Percentiles rank a stretch among this genome's conserved stretches.
phyloP scores from a whole-genome alignment of 2,113 vertebrate species.

The Sander lucioperca region DNA sequence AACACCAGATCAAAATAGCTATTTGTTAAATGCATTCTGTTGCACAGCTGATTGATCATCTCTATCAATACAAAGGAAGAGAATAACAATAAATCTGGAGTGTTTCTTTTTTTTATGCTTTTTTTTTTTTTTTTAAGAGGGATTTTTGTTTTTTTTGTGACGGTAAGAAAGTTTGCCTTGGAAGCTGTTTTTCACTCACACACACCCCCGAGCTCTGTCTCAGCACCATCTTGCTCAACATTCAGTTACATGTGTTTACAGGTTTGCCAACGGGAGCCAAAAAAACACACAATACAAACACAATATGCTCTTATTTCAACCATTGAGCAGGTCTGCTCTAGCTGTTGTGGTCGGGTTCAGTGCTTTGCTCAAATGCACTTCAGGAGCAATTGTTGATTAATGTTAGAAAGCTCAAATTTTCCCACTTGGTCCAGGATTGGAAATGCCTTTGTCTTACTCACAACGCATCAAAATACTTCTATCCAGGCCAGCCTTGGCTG shows the following conservation, averaged over 20 bases:
- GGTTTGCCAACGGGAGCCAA: neutral
- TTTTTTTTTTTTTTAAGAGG: neutral
- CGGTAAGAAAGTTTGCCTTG: neutral
- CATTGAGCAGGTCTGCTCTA: neutral
- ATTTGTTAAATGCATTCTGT: too few relatives aligned
- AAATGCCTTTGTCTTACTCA: neutral
- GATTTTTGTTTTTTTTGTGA: neutral
- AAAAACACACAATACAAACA: neutral
- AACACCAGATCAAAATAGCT: neutral
- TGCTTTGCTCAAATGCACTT: slow-evolving; percentile 13
- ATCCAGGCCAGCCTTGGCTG: neutral
- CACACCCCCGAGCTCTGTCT: slow-evolving; percentile 9
- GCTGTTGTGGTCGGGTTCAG: slow-evolving; percentile 14
- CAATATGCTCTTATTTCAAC: slow-evolving; percentile 16
- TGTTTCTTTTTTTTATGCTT: too few relatives aligned
- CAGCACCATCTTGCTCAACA: neutral
- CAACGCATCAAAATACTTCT: slow-evolving; percentile 1
- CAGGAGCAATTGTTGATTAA: slow-evolving; percentile 22
- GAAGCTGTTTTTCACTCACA: slow-evolving; percentile 25
- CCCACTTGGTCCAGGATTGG: slow-evolving; percentile 5
- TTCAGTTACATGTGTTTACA: slow-evolving; percentile 34
- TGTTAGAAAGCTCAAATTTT: slow-evolving; percentile 26
- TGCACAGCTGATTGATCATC: slow-evolving; percentile 44
- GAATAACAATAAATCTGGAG: neutral
- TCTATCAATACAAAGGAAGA: slow-evolving; percentile 13